A percentile compares a stretch with the other conserved stretches of the same genome.
Conservation (phyloP, 2,888 invertebrate genomes). For the Sympetrum striolatum region DNA sequence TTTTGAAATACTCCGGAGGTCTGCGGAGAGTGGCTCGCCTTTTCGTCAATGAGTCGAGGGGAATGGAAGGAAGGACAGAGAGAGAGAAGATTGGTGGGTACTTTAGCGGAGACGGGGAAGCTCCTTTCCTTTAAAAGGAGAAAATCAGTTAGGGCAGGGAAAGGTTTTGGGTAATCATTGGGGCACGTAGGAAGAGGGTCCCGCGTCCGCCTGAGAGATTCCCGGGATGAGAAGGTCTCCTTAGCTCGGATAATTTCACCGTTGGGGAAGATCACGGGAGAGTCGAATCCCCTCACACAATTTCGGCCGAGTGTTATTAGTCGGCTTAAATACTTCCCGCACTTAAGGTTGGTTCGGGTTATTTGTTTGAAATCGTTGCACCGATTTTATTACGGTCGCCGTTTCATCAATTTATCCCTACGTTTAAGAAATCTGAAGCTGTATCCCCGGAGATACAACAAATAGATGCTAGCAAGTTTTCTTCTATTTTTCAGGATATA, state of each 20-base stretch:
- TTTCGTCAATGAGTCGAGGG: neutral
- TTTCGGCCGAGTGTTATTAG: no score
- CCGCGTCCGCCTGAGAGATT: slow-evolving; percentile 8
- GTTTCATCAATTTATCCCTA: neutral
- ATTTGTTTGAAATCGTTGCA: no score
- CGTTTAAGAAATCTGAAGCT: no score
- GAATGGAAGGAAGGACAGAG: neutral
- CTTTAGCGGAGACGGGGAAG: neutral
- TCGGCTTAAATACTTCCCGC: no score
- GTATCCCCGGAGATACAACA: no score
- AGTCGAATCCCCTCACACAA: no score
- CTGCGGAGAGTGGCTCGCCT: slow-evolving; percentile 3
- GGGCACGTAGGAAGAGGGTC: neutral
- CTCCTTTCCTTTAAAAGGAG: slow-evolving; percentile 9
- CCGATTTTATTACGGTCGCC: neutral
- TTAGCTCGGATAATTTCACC: slow-evolving; percentile 30
- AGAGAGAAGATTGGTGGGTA: neutral
- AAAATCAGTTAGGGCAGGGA: slow-evolving; percentile 7
- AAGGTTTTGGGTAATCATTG: slow-evolving; percentile 34
- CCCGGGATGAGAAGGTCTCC: neutral
- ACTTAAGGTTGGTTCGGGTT: no score
- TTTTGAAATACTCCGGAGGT: neutral
- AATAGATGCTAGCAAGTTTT: neutral
- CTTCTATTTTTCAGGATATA: neutral
- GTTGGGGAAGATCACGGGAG: neutral